Base-by-base conservation (phyloP, 2,888 invertebrate genomes). In the Dryocosmus kuriphilus region DNA sequence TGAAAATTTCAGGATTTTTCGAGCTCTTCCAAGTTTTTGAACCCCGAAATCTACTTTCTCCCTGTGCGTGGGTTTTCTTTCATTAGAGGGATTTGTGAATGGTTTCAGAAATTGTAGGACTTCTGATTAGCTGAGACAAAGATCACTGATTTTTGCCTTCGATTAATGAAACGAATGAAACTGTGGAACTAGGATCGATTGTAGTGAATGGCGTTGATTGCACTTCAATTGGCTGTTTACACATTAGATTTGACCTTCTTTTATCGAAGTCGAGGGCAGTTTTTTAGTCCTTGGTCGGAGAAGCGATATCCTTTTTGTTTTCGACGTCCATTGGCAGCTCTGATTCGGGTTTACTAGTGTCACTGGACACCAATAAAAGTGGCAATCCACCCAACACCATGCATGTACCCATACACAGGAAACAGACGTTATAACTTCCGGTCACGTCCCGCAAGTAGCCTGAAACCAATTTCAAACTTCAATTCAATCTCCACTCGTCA, bases 351-450 rank as follows among this genome's bases (percentile, higher is more conserved):
- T 75, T 74, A 24, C 80, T 76, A 80, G 83, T 80, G 75, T 89
- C 89, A 62, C 85, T 85, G 76, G 90, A 87, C 78, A 91, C 91
- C 74, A 93, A 92, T 38, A 95, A 90, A 62, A 95, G 92, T 3
- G 96, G 95, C 74, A 95, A 92, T 77, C 95, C 94, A 79, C 95
- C 95, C 46, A 95, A 91, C 0, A 95, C 94, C 95, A 95, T 95
- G 85, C 95, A 95, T 1, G 95, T 94, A 0, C 96, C 95, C 95
- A 96, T 95, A 82, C 95, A 95, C 88, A 95, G 94, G 92, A 95
- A 96, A 86, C 95, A 95, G 88, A 94, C 94, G 4, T 94, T 94
- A 88, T 95, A 96, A 74, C 95, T 95, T 22, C 95, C 95, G 0
- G 95, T 95, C 2, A 95, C 93, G 88, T 96, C 95, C 0, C 95